A percentile compares a stretch with the other conserved stretches of the same genome.
phyloP scores from a whole-genome alignment of 2,888 invertebrate genomes.

The Lycocerus yunnanus region DNA sequence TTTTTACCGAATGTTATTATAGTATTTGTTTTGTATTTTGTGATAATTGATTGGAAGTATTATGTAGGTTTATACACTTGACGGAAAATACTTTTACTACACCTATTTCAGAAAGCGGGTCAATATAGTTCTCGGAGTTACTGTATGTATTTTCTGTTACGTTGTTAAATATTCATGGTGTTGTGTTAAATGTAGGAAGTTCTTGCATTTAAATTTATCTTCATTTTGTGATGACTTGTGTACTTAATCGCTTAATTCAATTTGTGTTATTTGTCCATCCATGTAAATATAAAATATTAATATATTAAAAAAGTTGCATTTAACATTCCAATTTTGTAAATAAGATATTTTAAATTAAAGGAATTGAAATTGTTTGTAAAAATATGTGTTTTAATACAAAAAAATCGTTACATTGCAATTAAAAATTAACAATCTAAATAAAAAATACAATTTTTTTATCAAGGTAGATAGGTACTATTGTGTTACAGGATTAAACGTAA shows the following conservation, averaged over 20 bases:
- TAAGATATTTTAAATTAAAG: slow-evolving; percentile 27
- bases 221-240: not conserved
- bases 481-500: too few relatives aligned
- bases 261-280: slow-evolving; percentile 8
- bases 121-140: not conserved
- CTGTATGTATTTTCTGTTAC: not conserved
- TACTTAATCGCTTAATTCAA: not conserved
- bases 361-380: slow-evolving; percentile 8
- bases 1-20: not conserved
- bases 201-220: not conserved
- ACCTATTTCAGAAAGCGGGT: not conserved
- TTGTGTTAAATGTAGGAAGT: not conserved
- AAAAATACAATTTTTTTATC: too few relatives aligned
- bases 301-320: slow-evolving; percentile 18
- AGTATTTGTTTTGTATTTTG: not conserved
- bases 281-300: slow-evolving; percentile 24
- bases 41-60: not conserved
- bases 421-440: too few relatives aligned
- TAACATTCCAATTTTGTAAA: slow-evolving; percentile 27
- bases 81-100: not conserved
- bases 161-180: not conserved
- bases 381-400: not conserved
- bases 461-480: too few relatives aligned
- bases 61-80: not conserved
- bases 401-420: too few relatives aligned